phyloP scores from a whole-genome alignment of 2,888 invertebrate genomes.

The Drosophila hamatofila region DNA sequence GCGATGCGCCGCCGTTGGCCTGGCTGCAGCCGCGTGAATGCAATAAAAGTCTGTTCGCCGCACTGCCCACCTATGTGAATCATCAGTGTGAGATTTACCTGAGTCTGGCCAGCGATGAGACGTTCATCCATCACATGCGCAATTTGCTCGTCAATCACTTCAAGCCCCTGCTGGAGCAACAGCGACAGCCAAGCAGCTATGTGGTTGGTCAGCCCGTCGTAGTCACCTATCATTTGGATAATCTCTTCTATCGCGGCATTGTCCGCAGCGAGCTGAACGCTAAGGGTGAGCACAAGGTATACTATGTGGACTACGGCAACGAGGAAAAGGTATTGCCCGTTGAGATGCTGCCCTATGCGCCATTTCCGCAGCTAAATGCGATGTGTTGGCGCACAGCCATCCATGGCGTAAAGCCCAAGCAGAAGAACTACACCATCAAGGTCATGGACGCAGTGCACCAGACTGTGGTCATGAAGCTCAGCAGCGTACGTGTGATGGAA shows the following conservation, averaged over 20 bases:
- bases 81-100: slow-evolving; percentile 86
- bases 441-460: slow-evolving; percentile 88
- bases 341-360: slow-evolving; percentile 88
- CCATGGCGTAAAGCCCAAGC: slow-evolving; percentile 86
- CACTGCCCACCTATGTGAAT: slow-evolving; percentile 88
- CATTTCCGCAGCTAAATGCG: slow-evolving; percentile 88
- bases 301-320: slow-evolving; percentile 94
- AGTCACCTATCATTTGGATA: slow-evolving; percentile 88
- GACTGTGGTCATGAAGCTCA: slow-evolving; percentile 87
- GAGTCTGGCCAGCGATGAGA: slow-evolving; percentile 74
- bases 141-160: slow-evolving; percentile 86
- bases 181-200: slow-evolving; percentile 19
- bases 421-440: slow-evolving; percentile 85
- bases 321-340: slow-evolving; percentile 87
- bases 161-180: slow-evolving; percentile 23
- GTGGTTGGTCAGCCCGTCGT: slow-evolving; percentile 88
- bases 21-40: slow-evolving; percentile 88
- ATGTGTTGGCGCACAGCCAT: slow-evolving; percentile 89
- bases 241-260: slow-evolving; percentile 89
- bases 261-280: slow-evolving; percentile 33
- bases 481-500: slow-evolving; percentile 85
- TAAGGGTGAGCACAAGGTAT: slow-evolving; percentile 86
- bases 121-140: slow-evolving; percentile 86
- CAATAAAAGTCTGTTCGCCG: slow-evolving; percentile 86
- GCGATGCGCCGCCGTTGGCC: slow-evolving; percentile 71